Evolutionary conservation across 1,140 invertebrate species (phyloP).

Genomic region (Drosophila miranda): DNA sequence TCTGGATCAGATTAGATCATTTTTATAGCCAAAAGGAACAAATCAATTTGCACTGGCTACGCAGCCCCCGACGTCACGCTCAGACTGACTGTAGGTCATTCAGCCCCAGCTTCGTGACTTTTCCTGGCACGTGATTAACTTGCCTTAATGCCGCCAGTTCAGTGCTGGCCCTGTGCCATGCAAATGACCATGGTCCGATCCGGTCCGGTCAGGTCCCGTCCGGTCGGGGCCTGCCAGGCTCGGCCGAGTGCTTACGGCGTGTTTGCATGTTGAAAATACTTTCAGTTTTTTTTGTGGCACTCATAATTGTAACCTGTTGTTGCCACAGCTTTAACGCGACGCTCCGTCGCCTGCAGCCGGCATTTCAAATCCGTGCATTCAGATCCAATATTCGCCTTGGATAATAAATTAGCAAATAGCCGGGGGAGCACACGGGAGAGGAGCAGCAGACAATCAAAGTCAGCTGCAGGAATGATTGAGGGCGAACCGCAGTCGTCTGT

Average conservation of each 20-base stretch:
- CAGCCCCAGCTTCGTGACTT: constrained; percentile 60
- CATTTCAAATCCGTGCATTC: too few species aligned
- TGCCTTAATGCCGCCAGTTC: constrained; percentile 30
- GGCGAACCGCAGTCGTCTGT: constrained; percentile 27
- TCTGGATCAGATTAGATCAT: too few species aligned
- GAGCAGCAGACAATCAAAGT: neutral
- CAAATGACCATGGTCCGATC: constrained; percentile 58
- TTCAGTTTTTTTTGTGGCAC: constrained; percentile 65
- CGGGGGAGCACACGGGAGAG: too few species aligned
- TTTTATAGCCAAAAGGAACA: too few species aligned
- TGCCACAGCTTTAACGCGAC: constrained; percentile 38
- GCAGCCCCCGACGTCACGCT: too few species aligned
- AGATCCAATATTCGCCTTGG: too few species aligned
- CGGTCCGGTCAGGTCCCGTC: too few species aligned
- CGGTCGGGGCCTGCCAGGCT: too few species aligned
- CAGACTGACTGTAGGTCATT: too few species aligned
- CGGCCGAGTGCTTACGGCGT: constrained; percentile 35
- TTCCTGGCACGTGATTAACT: constrained; percentile 76
- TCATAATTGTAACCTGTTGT: constrained; percentile 41
- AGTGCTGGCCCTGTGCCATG: constrained; percentile 23
- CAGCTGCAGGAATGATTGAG: neutral
- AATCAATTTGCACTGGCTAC: too few species aligned
- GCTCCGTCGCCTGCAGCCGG: constrained; percentile 13
- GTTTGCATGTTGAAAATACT: constrained; percentile 78
- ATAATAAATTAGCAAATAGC: constrained; percentile 18